Conservation (phyloP, 2,113 vertebrate genomes). For the Neogale vison region DNA sequence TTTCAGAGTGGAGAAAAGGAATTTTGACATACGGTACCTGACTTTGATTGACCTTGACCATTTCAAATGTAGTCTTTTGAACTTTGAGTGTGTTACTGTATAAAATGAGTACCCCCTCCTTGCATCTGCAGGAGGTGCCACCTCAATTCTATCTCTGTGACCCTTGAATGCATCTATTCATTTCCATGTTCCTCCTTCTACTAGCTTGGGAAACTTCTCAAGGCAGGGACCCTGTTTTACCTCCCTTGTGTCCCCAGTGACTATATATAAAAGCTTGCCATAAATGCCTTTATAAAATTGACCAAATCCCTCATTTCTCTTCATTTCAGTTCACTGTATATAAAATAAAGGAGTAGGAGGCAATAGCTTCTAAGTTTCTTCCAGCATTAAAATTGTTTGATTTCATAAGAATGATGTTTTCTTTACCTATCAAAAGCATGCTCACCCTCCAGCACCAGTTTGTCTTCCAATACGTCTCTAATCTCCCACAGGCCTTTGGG, state of each 20-base stretch:
- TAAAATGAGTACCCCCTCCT: not conserved
- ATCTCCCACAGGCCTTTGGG: not conserved
- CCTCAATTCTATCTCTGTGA: not conserved
- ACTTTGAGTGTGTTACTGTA: not conserved
- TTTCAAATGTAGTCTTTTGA: not conserved
- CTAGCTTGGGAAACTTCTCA: not conserved
- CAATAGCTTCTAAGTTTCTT: not conserved
- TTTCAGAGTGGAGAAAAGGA: not conserved
- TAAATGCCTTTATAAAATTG: not conserved
- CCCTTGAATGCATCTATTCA: not conserved
- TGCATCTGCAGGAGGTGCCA: not conserved
- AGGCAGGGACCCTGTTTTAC: not conserved
- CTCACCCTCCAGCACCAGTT: not conserved
- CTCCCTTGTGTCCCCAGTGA: not conserved
- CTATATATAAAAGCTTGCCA: not conserved
- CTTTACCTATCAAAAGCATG: not conserved
- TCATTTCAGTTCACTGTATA: not conserved
- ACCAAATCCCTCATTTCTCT: not conserved
- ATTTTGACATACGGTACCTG: not conserved
- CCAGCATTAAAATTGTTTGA: constrained; percentile 8
- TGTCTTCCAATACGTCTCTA: not conserved
- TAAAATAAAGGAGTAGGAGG: not conserved
- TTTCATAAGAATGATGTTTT: not conserved
- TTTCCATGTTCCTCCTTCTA: not conserved
- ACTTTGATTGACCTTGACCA: constrained; percentile 26